A percentile compares a stretch with the other conserved stretches of the same genome.
Conservation (phyloP, 1,140 invertebrate genomes). For the Magallana ariakensis region DNA sequence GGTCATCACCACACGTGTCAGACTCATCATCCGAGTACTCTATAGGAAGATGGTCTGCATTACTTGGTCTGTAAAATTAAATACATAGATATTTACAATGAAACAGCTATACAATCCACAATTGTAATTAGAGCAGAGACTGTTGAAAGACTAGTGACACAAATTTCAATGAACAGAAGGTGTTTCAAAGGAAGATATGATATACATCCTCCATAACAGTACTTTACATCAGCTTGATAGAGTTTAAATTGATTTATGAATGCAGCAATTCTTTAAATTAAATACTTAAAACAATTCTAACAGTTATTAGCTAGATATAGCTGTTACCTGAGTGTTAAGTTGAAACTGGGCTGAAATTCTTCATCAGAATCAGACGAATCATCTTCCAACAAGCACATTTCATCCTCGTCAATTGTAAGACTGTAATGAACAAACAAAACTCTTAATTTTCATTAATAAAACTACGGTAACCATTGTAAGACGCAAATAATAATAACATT, state of each 20-base stretch:
- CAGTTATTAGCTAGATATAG: neutral
- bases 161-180: too few relatives aligned
- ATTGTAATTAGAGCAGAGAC: too few relatives aligned
- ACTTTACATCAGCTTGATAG: neutral
- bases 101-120: too few relatives aligned
- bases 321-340: constrained; percentile 19
- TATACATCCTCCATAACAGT: neutral
- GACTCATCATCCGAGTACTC: neutral
- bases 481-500: neutral
- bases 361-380: neutral
- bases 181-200: too few relatives aligned
- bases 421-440: neutral
- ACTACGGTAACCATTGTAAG: too few relatives aligned
- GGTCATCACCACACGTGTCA: neutral
- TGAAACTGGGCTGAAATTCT: neutral
- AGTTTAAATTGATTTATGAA: neutral
- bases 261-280: neutral
- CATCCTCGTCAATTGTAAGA: neutral
- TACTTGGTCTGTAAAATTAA: constrained; percentile 3
- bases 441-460: neutral
- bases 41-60: neutral
- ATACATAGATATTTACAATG: neutral
- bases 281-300: neutral
- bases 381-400: neutral
- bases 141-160: too few relatives aligned